These are phyloP conservation scores for Hystrix cristata DNA, from an alignment of 2,113 vertebrate species.

Conservation along the genomic window DNA sequence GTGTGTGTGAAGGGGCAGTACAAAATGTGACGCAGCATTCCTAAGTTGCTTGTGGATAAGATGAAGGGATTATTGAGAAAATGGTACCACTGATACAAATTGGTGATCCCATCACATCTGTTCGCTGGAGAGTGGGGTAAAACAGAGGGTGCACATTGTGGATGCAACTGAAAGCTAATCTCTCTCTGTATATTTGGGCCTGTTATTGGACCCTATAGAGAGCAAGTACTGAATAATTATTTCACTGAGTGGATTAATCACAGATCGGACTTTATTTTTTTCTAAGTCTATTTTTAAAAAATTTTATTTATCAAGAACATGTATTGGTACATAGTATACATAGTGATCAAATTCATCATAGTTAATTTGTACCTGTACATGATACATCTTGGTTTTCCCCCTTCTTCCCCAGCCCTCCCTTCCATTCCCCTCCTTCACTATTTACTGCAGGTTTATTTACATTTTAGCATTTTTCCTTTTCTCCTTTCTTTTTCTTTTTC, in stretches of 20 bases:
- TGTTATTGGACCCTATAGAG: neutral
- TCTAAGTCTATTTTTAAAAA: too few relatives aligned
- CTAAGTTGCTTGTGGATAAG: neutral
- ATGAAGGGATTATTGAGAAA: neutral
- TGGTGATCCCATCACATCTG: neutral
- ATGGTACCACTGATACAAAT: neutral
- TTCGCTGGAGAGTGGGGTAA: neutral
- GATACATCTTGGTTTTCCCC: too few relatives aligned
- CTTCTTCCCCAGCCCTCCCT: too few relatives aligned
- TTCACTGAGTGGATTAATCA: neutral
- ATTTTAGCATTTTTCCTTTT: too few relatives aligned
- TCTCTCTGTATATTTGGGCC: neutral
- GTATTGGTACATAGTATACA: too few relatives aligned
- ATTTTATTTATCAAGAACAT: too few relatives aligned
- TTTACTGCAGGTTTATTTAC: too few relatives aligned
- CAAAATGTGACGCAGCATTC: neutral
- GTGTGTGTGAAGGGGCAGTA: neutral
- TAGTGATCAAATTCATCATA: too few relatives aligned
- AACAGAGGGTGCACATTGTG: neutral
- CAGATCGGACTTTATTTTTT: neutral
- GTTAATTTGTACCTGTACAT: too few relatives aligned
- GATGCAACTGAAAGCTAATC: neutral
- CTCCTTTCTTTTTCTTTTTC: too few relatives aligned
- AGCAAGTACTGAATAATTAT: constrained; percentile 14
- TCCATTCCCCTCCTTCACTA: too few relatives aligned